Evolutionary conservation across 2,888 invertebrate species (phyloP), one percentile per base, ranked within the genome.

Genomic region (Epinotia brunnichana): DNA sequence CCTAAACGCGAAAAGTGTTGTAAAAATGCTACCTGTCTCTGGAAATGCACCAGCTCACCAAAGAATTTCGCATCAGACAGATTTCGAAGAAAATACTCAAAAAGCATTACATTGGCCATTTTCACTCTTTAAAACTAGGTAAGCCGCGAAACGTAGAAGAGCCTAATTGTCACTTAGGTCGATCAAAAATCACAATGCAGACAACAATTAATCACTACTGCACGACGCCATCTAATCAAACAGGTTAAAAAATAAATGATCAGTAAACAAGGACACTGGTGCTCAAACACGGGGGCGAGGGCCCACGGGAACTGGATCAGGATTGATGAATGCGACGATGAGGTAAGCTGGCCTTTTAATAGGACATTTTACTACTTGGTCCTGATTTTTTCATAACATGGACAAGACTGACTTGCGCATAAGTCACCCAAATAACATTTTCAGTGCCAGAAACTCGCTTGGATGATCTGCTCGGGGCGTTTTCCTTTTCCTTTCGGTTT

Each of bases 201-300:
- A 61, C 67, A 35, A 15, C 67, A 35, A 67, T 67, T 66, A 74
- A 74, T 74, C 73, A 66, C 63, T 53, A 56, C 51, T 41, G 48
- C 60, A 62, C 68, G 69, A 68, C 41, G 35, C 66, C 74, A 76
- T 75, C 76, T 76, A 76, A 60, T 61, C 69, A 79, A 80, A 80
- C 77, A 76, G 75, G 76, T 80, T 82, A 80, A 83, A 86, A 86
- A 83, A 84, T 84, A 85, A 85, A 82, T 82, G 81, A 82, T 79
- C 76, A 78, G 84, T 82, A 88, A 87, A 88, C 87, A 88, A 79
- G 78, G 85, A 84, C 85, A 82, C 80, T 81, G 79, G 84, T 80
- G 81, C 77, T 75, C 69, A 63, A 60, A 57, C 48, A 29, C 44
- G 48, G 53, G 60, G 71, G 51, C 35, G 64, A 29, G 44, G n/a